These are phyloP conservation scores for Entomobrya proxima DNA, from an alignment of 2,888 invertebrate genomes.

Conservation along the genomic window DNA sequence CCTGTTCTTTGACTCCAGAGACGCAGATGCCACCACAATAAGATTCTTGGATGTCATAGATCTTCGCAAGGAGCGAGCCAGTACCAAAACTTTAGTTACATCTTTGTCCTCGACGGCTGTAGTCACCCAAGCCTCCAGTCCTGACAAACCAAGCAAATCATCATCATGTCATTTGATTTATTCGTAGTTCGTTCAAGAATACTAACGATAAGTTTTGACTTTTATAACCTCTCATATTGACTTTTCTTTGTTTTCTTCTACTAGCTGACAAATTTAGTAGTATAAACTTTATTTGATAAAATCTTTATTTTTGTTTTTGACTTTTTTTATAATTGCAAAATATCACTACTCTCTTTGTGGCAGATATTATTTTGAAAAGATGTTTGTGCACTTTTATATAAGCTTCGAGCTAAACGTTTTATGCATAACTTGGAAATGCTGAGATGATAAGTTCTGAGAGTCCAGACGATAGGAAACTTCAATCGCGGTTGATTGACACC, in stretches of 20 bases:
- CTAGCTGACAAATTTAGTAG: no score
- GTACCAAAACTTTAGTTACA: neutral
- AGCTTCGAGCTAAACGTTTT: neutral
- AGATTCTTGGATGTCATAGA: slow-evolving; percentile 10
- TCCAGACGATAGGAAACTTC: neutral
- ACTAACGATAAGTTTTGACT: no score
- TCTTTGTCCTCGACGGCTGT: slow-evolving; percentile 17
- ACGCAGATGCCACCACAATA: neutral
- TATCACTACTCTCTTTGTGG: no score
- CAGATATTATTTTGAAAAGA: no score
- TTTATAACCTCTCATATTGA: no score
- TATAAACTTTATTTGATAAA: no score
- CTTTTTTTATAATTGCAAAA: no score
- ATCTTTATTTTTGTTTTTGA: no score
- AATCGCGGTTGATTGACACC: slow-evolving; percentile 12
- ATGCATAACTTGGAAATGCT: neutral
- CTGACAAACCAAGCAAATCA: neutral
- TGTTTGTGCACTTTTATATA: neutral
- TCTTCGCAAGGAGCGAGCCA: slow-evolving; percentile 24
- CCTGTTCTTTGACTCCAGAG: neutral
- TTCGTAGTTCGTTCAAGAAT: neutral
- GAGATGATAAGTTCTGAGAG: neutral
- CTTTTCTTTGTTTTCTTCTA: no score
- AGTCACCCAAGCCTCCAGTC: slow-evolving; percentile 56
- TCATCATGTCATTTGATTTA: neutral